Evolutionary conservation across 2,888 invertebrate species (phyloP), one percentile per base, ranked within the genome.

Genomic region (Drosophila sordidula): DNA sequence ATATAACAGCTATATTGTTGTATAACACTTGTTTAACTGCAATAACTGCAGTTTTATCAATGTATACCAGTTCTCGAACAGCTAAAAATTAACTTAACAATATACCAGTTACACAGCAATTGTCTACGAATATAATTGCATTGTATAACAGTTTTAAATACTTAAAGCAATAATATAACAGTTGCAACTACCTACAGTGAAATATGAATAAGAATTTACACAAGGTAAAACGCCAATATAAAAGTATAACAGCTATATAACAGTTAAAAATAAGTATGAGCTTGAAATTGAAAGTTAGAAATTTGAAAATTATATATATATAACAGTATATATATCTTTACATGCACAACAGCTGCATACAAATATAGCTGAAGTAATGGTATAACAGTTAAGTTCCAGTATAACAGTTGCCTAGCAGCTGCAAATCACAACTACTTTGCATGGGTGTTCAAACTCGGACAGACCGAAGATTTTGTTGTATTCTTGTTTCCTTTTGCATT

Each of bases 61-160:
- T 14, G 49, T 25, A 14, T 50, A 50, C 26, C 38, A 38, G 26
- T 25, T 50, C 25, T 25, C 6, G 9, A 49, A 36, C 34, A 22
- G 9, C 18, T 18, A 18, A 18, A 18, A 18, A 18, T 18, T 18
- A 18, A 18, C 18, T 18, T 18, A 18, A 18, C 18, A 22, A 22
- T 22, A 22, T 22, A 22, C 25, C 11, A 16, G 47, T 6, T 34
- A 2, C 29, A 12, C 6, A 6, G 26, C 26, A 18, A 18, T 18
- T 18, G 18, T 18, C 18, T 18, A 2, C 18, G 18, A 18, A 18
- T 18, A 18, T 18, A 18, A 18, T n/a, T n/a, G n/a, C 18, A 2
- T 18, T 18, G 18, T 18, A 18, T 18, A 18, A 18, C 18, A 18
- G 18, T 18, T 18, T 1, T 18, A 18, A 18, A 18, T 18, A 18